A percentile compares a stretch with the other conserved stretches of the same genome.
These are phyloP conservation scores for Tragulus kanchil DNA, from an alignment of 2,113 vertebrate species.

Conservation along the genomic window DNA sequence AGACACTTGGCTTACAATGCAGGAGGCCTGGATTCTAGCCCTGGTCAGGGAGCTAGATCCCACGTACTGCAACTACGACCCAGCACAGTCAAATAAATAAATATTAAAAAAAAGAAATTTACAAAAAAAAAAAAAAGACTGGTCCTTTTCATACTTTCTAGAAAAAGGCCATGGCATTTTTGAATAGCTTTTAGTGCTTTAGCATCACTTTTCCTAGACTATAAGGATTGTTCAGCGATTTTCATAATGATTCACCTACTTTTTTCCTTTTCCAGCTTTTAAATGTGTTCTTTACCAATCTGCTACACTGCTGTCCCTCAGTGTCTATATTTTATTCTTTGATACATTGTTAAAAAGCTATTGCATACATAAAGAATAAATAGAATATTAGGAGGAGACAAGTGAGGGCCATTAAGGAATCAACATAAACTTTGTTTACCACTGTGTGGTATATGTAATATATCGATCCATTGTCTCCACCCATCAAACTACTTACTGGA, in stretches of 20 bases:
- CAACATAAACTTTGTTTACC: background rate
- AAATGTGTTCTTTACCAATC: background rate
- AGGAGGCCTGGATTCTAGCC: too few relatives aligned
- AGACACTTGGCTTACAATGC: too few relatives aligned
- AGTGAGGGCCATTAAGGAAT: background rate
- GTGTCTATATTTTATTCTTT: background rate
- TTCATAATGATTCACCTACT: background rate
- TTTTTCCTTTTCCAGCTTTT: constrained; percentile 6
- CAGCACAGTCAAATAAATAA: too few relatives aligned
- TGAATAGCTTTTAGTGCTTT: constrained; percentile 45
- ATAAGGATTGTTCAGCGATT: background rate
- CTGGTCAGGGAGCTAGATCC: too few relatives aligned
- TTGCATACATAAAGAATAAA: constrained; percentile 19
- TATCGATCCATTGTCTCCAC: background rate
- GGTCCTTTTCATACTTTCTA: constrained; percentile 42
- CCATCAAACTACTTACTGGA: background rate
- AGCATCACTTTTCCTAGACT: constrained; percentile 2
- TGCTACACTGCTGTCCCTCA: background rate
- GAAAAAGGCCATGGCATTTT: constrained; percentile 39
- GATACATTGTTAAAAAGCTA: background rate
- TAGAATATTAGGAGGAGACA: background rate
- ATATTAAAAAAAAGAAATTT: too few relatives aligned
- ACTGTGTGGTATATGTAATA: background rate
- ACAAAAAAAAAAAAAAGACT: background rate
- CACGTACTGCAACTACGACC: too few relatives aligned